phyloP scores from a whole-genome alignment of 37 sponge, comb jelly and placozoan species.

The Tethya wilhelma region DNA sequence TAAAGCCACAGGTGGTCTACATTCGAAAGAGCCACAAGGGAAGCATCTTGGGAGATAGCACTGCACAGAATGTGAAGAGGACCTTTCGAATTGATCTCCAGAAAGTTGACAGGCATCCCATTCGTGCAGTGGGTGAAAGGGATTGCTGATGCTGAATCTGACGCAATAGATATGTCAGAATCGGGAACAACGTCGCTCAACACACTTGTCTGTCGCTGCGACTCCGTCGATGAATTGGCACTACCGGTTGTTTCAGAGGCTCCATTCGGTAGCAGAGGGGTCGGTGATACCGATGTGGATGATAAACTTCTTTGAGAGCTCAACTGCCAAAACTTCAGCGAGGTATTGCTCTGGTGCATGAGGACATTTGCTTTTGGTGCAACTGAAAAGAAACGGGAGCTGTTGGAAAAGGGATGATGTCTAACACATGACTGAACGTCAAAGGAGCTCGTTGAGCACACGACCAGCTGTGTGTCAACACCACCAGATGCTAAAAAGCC shows the following conservation, averaged over 20 bases:
- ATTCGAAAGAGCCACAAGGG: conserved; percentile 48
- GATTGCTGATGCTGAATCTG: too few relatives aligned
- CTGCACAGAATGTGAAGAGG: conserved; percentile 48
- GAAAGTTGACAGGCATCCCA: conserved; percentile 26
- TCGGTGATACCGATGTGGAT: background rate
- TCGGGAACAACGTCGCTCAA: too few relatives aligned
- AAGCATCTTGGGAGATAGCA: conserved; percentile 51
- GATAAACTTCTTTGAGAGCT: background rate
- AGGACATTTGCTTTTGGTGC: conserved; percentile 30
- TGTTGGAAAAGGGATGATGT: conserved; percentile 46
- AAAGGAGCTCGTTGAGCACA: conserved; percentile 25
- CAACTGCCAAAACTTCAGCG: conserved; percentile 50
- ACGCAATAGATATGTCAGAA: background rate
- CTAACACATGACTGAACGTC: background rate
- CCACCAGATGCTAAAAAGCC: conserved; percentile 76
- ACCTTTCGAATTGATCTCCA: conserved; percentile 42
- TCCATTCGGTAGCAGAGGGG: background rate
- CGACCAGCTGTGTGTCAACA: conserved; percentile 63
- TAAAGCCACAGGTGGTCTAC: conserved; percentile 58
- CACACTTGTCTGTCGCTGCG: too few relatives aligned
- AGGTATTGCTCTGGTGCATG: conserved; percentile 27
- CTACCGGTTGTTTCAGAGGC: background rate
- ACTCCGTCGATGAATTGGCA: too few relatives aligned
- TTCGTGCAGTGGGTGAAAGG: background rate
- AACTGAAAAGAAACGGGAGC: conserved; percentile 18